phyloP scores from a whole-genome alignment of 2,797 vertebrate genomes.

The Aldrovandia affinis region DNA sequence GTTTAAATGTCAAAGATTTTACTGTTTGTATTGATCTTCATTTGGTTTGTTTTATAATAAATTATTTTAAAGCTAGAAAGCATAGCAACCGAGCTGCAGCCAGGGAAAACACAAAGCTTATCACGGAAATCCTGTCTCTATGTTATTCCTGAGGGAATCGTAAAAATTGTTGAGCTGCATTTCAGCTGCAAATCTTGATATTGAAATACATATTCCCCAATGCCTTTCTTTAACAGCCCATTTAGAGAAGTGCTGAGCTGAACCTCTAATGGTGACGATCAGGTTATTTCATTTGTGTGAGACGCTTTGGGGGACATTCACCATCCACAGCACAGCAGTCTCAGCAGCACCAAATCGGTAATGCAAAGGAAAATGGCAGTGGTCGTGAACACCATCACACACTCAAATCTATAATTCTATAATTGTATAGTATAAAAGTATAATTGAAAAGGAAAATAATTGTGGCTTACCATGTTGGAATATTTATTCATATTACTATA shows the following conservation, averaged over 20 bases:
- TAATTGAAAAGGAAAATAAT: background rate
- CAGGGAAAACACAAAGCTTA: background rate
- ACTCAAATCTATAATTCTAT: no score
- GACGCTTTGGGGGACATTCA: background rate
- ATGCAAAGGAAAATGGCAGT: background rate
- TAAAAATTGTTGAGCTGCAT: background rate
- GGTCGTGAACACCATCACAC: background rate
- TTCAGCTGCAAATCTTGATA: background rate
- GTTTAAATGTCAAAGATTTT: no score
- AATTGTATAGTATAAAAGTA: background rate
- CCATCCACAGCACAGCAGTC: background rate
- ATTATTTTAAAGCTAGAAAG: background rate
- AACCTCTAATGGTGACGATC: background rate
- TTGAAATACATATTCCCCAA: background rate
- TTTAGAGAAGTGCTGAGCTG: constrained; percentile 1
- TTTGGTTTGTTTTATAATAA: background rate
- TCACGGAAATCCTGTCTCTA: background rate
- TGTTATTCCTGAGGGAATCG: background rate
- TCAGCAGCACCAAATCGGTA: background rate
- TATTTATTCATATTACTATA: no score
- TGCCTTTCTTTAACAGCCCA: background rate
- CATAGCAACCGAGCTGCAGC: background rate
- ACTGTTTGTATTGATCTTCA: background rate
- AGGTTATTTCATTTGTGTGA: background rate
- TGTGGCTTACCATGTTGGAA: background rate